Base-by-base conservation (phyloP, 2,113 vertebrate genomes). In the Etheostoma spectabile region DNA sequence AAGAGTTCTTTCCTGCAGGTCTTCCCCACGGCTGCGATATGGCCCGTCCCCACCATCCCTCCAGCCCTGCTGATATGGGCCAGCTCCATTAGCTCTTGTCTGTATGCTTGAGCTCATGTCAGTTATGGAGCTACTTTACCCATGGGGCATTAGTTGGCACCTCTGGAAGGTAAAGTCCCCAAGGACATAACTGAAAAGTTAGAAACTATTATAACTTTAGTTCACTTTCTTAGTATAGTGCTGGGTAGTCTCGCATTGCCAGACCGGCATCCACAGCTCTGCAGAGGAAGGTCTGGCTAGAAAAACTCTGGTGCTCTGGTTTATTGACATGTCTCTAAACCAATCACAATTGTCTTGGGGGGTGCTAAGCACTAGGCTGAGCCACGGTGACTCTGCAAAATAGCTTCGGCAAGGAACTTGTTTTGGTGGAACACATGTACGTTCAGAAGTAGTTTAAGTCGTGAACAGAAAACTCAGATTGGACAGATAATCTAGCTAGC, bases 61-160 rank as follows among this genome's bases (percentile, higher is more conserved):
- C 79, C 84, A 92, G 85, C 77, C 59, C 83, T 62, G 65, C 92
- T 90, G 93, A 94, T 93, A 91, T 38, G 84, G 82, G 68, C 88
- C 84, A 83, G 68, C 84, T 88, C 82, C 80, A 93, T 93, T 92
- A 92, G 88, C 71, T 79, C 89, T 75, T 77, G 89, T 89, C 88
- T 93, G 88, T 90, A 92, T 90, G 86, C 91, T 78, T 84, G 72
- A 87, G 86, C 88, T 87, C 76, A 75, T 91, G 90, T 90, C 89
- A 93, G 86, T 91, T 89, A 86, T 79, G 80, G 85, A 90, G 74
- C 83, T 78, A 77, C 74, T 86, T 30, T 77, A 82, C 82, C 89
- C 82, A 84, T 69, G 90, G 87, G 92, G 83, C 62, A 74, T 85
- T 77, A 51, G 66, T 57, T 76, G 85, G 80, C 83, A 87, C 35